A percentile compares a stretch with the other conserved stretches of the same genome.
Conservation (phyloP, 2,113 vertebrate species). For the Pelobates fuscus region DNA sequence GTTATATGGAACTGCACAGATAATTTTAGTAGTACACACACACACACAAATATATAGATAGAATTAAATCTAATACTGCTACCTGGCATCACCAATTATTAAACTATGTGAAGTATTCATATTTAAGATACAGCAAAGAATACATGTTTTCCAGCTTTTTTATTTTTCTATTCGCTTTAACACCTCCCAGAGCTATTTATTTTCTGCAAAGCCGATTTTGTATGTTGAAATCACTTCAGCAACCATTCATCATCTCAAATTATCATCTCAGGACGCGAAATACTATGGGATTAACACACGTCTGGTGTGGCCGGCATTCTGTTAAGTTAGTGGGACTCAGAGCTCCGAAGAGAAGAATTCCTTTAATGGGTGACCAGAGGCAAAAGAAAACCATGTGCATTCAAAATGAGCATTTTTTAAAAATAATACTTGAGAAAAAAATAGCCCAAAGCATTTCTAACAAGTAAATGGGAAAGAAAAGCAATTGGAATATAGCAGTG, state of each 20-base stretch:
- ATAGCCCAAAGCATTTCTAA: constrained; percentile 45
- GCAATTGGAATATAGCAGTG: constrained; percentile 26
- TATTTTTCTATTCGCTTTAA: constrained; percentile 12
- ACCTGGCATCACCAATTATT: no score
- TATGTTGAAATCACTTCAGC: constrained; percentile 34
- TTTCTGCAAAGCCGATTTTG: constrained; percentile 9
- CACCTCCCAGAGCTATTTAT: constrained; percentile 9
- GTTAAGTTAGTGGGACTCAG: constrained; percentile 28
- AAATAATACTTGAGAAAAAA: constrained; percentile 40
- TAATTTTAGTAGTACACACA: no score
- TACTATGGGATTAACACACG: constrained; percentile 38
- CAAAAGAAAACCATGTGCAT: constrained; percentile 37
- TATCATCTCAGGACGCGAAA: constrained; percentile 36
- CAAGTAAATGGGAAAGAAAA: constrained; percentile 36
- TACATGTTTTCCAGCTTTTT: not conserved
- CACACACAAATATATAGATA: no score
- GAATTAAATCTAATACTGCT: no score
- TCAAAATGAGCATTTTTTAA: constrained; percentile 31
- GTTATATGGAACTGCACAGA: no score
- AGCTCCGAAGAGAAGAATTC: constrained; percentile 31
- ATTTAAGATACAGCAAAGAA: not conserved
- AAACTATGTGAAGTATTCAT: no score
- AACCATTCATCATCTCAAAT: constrained; percentile 44
- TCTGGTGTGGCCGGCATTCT: constrained; percentile 28
- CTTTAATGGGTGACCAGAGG: constrained; percentile 47